Evolutionary conservation across 2,888 invertebrate species (phyloP).

Genomic region (Tenodera sinensis): DNA sequence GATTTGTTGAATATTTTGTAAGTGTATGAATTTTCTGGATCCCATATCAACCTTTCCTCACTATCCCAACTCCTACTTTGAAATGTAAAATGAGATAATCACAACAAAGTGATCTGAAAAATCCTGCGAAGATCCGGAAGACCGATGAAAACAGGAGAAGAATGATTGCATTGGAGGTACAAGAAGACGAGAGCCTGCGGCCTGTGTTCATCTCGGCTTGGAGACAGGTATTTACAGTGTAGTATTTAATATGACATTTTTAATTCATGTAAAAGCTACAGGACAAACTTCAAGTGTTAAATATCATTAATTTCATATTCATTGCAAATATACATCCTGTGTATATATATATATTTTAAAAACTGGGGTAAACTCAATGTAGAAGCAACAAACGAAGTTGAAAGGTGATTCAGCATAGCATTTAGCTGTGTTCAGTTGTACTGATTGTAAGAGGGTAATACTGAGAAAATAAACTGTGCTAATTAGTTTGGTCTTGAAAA

Average conservation of each 20-base stretch:
- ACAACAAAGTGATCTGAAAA: not conserved
- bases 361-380: no score
- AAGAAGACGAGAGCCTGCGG: not conserved
- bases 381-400: no score
- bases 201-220: not conserved
- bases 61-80: not conserved
- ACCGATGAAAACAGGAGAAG: not conserved
- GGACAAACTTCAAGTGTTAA: not conserved
- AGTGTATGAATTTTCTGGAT: not conserved
- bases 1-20: not conserved
- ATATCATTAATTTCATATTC: no score
- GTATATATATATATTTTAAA: no score
- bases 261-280: not conserved
- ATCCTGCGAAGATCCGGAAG: not conserved
- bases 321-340: no score
- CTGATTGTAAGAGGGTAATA: no score
- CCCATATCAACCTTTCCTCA: not conserved
- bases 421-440: no score
- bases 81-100: not conserved
- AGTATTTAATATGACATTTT: not conserved
- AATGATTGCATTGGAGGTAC: not conserved
- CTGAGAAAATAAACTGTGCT: no score
- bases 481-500: no score
- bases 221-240: not conserved
- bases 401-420: no score